Conservation (phyloP, 2,888 invertebrate genomes). For the Petrolisthes cinctipes region DNA sequence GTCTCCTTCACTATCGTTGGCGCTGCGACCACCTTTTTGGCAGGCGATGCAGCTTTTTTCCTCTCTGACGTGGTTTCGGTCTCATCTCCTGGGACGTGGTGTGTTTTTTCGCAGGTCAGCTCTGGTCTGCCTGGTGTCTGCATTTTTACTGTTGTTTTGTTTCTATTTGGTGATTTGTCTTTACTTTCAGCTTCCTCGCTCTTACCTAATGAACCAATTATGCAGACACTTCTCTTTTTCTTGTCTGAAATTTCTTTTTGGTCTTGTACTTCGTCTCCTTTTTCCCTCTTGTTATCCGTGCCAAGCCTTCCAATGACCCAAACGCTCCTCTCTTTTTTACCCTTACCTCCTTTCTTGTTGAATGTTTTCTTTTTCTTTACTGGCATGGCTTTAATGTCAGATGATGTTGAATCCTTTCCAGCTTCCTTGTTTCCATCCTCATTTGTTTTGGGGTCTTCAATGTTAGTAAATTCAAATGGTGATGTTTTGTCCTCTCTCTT, state of each 20-base stretch:
- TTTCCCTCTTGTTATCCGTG: too few species aligned
- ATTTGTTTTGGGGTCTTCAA: neutral
- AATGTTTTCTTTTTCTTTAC: neutral
- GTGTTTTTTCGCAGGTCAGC: neutral
- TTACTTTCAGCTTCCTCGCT: neutral
- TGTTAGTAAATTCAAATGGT: neutral
- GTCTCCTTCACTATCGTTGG: conserved; percentile 13
- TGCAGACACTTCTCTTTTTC: neutral
- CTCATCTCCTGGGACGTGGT: neutral
- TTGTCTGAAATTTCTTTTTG: neutral
- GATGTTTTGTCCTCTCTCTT: neutral
- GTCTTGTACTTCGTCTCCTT: neutral
- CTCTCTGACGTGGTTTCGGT: neutral
- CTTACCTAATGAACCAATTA: neutral
- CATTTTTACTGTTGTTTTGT: neutral
- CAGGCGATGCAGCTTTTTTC: neutral
- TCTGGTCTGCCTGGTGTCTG: neutral
- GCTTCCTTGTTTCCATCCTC: neutral
- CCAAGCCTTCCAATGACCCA: neutral
- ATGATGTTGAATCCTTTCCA: neutral
- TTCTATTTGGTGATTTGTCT: neutral
- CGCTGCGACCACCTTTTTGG: conserved; percentile 1
- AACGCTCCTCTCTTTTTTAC: neutral
- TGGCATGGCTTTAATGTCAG: neutral
- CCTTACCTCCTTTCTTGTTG: neutral